Evolutionary conservation across 2,113 vertebrate genomes (phyloP).

Genomic region (Sapayoa aenigma): DNA sequence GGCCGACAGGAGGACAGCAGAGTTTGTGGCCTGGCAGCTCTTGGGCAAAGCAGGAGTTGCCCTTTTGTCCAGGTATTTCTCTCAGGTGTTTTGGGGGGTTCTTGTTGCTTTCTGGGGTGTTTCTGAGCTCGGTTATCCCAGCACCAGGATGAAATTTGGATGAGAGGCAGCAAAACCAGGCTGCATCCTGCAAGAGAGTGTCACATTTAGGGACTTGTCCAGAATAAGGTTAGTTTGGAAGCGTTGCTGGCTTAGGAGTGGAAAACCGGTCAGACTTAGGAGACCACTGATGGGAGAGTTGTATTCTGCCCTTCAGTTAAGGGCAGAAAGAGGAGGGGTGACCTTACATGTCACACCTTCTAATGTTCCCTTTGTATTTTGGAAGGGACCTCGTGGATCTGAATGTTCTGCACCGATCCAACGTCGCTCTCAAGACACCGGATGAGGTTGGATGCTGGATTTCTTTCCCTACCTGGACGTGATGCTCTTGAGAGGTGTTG

Average conservation of each 20-base stretch:
- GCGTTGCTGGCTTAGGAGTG: neutral
- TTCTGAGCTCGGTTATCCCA: neutral
- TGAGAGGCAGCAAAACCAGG: neutral
- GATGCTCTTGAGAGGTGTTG: neutral
- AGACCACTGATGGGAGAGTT: neutral
- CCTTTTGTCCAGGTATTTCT: conserved; percentile 84
- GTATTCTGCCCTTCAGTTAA: neutral
- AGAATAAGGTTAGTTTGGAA: neutral
- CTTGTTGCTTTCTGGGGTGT: neutral
- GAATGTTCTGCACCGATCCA: conserved; percentile 59
- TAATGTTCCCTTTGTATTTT: conserved; percentile 43
- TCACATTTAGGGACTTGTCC: neutral
- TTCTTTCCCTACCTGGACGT: neutral
- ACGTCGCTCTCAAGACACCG: conserved; percentile 70
- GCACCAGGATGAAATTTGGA: neutral
- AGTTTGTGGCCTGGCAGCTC: conserved; percentile 84
- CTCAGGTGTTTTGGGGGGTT: neutral
- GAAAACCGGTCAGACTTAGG: neutral
- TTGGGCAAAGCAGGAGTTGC: conserved; percentile 85
- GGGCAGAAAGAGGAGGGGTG: neutral
- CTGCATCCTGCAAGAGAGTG: fast-evolving
- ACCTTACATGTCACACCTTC: neutral
- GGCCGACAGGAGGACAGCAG: conserved; percentile 81
- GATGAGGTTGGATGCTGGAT: conserved; percentile 66
- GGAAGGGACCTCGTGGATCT: conserved; percentile 56